phyloP scores from a whole-genome alignment of 1,140 invertebrate genomes.

The Pentalonia nigronervosa region DNA sequence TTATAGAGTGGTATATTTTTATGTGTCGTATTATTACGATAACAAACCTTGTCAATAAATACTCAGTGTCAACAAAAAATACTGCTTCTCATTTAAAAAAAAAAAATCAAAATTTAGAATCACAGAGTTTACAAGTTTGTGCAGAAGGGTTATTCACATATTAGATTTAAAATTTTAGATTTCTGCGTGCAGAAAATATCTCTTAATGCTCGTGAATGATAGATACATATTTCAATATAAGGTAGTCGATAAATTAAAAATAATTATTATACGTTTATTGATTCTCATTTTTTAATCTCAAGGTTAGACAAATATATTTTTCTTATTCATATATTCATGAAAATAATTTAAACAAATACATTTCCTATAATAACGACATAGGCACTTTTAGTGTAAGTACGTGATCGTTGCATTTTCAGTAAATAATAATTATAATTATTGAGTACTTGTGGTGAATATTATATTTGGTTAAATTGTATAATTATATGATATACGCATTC shows the following conservation, averaged over 20 bases:
- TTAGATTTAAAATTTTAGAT: not conserved
- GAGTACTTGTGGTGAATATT: not conserved
- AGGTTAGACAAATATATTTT: not conserved
- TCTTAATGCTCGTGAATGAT: not conserved
- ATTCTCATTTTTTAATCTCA: not conserved
- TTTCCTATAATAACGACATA: not conserved
- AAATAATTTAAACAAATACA: not conserved
- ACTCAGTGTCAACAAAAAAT: too few species aligned
- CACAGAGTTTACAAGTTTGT: too few species aligned
- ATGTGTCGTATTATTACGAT: too few species aligned
- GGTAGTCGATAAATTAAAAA: not conserved
- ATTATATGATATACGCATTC: not conserved
- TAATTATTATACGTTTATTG: not conserved
- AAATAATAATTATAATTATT: conserved; percentile 3
- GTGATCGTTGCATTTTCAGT: not conserved
- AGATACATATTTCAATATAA: not conserved
- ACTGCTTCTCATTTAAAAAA: not conserved
- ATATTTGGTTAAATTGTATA: not conserved
- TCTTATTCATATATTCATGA: not conserved
- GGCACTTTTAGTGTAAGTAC: not conserved
- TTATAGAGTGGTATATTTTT: too few species aligned
- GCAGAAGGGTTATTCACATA: not conserved
- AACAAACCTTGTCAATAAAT: too few species aligned
- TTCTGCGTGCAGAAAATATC: not conserved
- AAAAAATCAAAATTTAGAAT: not conserved